These are phyloP conservation scores for Cryptoprocta ferox DNA, from an alignment of 2,797 vertebrate genomes.

Conservation along the genomic window DNA sequence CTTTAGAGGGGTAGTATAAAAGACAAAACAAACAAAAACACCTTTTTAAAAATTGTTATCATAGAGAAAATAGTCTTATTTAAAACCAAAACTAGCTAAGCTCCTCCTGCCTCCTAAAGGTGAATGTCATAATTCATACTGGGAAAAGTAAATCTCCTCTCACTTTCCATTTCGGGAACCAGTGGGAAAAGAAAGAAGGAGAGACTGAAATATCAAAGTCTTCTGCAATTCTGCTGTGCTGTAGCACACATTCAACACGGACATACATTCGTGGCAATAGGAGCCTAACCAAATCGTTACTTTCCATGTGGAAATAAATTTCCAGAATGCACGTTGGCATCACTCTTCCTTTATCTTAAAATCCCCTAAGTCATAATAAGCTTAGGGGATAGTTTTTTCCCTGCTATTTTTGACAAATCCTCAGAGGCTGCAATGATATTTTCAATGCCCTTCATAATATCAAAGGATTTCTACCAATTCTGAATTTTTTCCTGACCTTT, in stretches of 20 bases:
- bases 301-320: background rate
- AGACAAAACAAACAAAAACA: background rate
- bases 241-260: background rate
- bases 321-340: constrained; percentile 13
- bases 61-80: background rate
- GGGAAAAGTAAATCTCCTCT: background rate
- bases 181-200: background rate
- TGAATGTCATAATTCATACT: background rate
- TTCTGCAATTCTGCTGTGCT: no score
- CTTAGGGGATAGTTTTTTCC: background rate
- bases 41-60: background rate
- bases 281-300: background rate
- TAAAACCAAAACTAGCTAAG: background rate
- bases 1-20: background rate
- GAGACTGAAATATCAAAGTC: background rate
- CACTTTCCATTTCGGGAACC: background rate
- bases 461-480: constrained; percentile 36
- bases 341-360: constrained; percentile 51
- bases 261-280: background rate
- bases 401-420: constrained; percentile 49
- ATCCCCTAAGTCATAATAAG: background rate
- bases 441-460: constrained; percentile 6
- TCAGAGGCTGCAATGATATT: constrained; percentile 29
- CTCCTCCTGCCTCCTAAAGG: background rate
- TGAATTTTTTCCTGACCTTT: constrained; percentile 27